phyloP scores from a whole-genome alignment of 1,140 invertebrate species.

The Octopus bimaculoides region DNA sequence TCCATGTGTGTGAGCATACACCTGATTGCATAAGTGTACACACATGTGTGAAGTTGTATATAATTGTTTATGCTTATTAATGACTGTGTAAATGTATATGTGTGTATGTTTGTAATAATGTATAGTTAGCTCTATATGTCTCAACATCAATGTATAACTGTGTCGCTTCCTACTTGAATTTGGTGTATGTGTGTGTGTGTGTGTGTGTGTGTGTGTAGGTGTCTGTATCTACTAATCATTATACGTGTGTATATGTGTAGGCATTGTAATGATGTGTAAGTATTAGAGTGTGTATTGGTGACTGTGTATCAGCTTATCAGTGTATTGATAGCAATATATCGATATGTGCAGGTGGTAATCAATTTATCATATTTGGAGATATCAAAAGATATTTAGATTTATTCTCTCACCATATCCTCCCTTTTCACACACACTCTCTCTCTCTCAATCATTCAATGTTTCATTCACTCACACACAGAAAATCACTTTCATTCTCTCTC shows the following conservation, averaged over 20 bases:
- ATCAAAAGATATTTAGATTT: not conserved
- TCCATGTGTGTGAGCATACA: not conserved
- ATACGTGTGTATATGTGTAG: not conserved
- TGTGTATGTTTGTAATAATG: not conserved
- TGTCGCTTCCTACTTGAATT: not conserved
- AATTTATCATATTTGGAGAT: too few relatives aligned
- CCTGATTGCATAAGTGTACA: not conserved
- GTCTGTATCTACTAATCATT: not conserved
- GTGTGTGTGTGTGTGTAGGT: not conserved
- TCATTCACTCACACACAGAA: not conserved
- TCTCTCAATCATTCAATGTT: slow-evolving; percentile 2
- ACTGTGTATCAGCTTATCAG: not conserved
- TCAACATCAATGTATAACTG: not conserved
- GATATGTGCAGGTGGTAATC: too few relatives aligned
- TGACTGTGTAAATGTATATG: not conserved
- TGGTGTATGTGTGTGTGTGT: not conserved
- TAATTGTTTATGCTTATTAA: not conserved
- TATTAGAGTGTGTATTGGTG: not conserved
- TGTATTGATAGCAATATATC: too few relatives aligned
- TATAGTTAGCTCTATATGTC: not conserved
- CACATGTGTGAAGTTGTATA: not conserved
- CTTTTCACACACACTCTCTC: slow-evolving; percentile 14
- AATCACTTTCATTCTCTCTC: not conserved
- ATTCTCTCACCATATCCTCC: slow-evolving; percentile 3
- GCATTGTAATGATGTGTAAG: not conserved